These are phyloP conservation scores for Heliconius nattereri DNA, from an alignment of 1,140 invertebrate species.

Conservation along the genomic window DNA sequence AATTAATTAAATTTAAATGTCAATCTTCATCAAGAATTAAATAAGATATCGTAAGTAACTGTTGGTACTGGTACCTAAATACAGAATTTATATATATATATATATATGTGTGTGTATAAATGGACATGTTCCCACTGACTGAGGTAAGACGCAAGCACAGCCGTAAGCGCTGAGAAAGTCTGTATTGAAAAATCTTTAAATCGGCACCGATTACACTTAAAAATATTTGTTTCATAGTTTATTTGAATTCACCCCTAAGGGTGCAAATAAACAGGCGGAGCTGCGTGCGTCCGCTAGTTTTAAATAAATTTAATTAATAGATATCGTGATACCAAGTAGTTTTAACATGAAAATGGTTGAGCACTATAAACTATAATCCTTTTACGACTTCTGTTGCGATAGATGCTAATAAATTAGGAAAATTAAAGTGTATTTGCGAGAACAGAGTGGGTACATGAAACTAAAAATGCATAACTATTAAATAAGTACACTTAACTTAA, in stretches of 20 bases:
- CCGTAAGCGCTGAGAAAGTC: no score
- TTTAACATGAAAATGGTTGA: slow-evolving; percentile 8
- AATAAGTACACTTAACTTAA: no score
- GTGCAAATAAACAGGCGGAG: no score
- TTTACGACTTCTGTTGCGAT: slow-evolving; percentile 1
- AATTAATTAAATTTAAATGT: slow-evolving; percentile 23
- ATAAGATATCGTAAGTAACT: neutral
- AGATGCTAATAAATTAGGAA: slow-evolving; percentile 43
- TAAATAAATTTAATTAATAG: slow-evolving; percentile 1
- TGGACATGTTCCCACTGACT: no score
- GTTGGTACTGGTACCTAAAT: neutral
- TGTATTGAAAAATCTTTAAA: no score
- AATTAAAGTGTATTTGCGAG: neutral
- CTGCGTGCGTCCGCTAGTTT: neutral
- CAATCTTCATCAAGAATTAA: neutral
- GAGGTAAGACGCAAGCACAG: no score
- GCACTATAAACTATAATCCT: slow-evolving; percentile 12
- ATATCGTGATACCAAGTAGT: slow-evolving; percentile 1
- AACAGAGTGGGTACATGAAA: neutral
- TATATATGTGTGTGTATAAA: no score
- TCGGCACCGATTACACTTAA: no score
- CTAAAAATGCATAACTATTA: neutral
- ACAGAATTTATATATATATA: neutral
- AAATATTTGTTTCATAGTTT: no score
- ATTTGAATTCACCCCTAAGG: no score